Conservation (phyloP, 2,797 vertebrate species). For the Myripristis jacobus region DNA sequence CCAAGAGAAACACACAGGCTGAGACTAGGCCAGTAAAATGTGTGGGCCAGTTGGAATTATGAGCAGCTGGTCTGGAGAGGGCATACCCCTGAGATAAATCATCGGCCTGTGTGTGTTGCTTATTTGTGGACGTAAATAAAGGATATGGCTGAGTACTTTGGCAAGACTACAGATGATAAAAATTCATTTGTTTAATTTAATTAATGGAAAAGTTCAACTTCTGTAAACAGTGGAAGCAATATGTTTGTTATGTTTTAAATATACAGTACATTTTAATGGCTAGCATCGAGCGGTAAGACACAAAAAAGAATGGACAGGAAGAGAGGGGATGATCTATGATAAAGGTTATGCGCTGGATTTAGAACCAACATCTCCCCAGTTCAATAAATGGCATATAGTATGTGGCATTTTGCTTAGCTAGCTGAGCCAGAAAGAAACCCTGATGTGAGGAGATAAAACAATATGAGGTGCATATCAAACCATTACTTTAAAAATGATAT, state of each 20-base stretch:
- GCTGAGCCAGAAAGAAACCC: neutral
- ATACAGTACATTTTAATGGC: neutral
- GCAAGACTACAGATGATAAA: slow-evolving; percentile 47
- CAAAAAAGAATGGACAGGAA: neutral
- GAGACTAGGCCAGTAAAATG: neutral
- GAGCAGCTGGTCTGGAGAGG: slow-evolving; percentile 3
- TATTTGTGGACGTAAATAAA: slow-evolving; percentile 24
- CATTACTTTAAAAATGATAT: neutral
- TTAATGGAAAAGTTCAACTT: slow-evolving; percentile 34
- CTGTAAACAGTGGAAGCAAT: slow-evolving; percentile 11
- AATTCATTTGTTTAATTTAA: slow-evolving; percentile 39
- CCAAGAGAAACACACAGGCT: neutral
- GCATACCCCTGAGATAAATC: slow-evolving; percentile 37
- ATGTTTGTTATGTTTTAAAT: slow-evolving; percentile 12
- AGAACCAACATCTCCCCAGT: neutral
- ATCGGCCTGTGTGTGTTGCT: slow-evolving; percentile 27
- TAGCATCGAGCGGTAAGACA: neutral
- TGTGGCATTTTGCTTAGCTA: neutral
- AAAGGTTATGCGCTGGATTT: neutral
- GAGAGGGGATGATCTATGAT: neutral
- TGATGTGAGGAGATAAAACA: slow-evolving; percentile 20
- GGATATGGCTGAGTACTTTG: slow-evolving; percentile 24
- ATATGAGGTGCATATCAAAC: neutral
- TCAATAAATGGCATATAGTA: no score
- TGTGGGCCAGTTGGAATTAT: neutral